phyloP scores from a whole-genome alignment of 2,113 vertebrate genomes.

The Chionodraco myersi region DNA sequence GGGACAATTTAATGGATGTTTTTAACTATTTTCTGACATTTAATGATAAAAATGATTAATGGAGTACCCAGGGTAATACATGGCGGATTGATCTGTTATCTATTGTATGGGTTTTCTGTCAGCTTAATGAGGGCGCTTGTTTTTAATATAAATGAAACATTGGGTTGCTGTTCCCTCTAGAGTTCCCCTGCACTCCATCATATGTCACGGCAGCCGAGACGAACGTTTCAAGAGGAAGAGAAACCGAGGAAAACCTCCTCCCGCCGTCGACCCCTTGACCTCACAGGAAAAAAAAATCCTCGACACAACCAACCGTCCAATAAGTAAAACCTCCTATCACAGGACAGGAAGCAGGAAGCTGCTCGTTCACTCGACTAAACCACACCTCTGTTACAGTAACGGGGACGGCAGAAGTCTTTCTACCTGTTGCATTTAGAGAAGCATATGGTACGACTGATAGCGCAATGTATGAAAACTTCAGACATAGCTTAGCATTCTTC shows the following conservation, averaged over 20 bases:
- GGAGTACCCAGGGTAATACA: background rate
- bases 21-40: background rate
- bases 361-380: background rate
- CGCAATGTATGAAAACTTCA: background rate
- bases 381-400: constrained; percentile 7
- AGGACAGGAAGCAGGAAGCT: constrained; percentile 30
- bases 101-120: background rate
- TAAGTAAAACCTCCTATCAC: constrained; percentile 9
- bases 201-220: background rate
- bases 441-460: constrained; percentile 21
- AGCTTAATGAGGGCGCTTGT: background rate
- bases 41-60: background rate
- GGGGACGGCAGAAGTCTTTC: constrained; percentile 4
- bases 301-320: constrained; percentile 11
- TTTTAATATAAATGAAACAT: background rate
- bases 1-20: background rate
- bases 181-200: constrained; percentile 27
- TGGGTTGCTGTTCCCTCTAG: background rate
- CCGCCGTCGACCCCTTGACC: constrained; percentile 50
- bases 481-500: background rate
- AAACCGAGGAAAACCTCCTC: constrained; percentile 9
- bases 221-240: constrained; percentile 35
- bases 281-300: constrained; percentile 22
- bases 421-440: constrained; percentile 43
- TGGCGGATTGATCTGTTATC: background rate